phyloP scores from a whole-genome alignment of 2,113 vertebrate genomes.

The Epinephelus lanceolatus region DNA sequence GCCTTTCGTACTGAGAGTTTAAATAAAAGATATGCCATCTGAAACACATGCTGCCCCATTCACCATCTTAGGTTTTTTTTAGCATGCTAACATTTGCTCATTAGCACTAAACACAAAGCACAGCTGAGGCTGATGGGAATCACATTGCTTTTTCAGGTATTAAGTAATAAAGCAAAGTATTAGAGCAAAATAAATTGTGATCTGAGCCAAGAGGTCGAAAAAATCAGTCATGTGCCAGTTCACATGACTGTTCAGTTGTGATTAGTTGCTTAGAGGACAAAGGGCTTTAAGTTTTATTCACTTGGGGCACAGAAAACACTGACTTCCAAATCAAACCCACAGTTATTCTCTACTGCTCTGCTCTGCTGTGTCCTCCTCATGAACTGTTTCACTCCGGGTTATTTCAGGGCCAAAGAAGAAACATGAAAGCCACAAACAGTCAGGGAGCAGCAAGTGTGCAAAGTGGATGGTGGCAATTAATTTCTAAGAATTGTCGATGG shows the following conservation, averaged over 20 bases:
- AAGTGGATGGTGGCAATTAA: slow-evolving; percentile 32
- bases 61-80: neutral
- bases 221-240: neutral
- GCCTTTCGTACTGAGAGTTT: too few relatives aligned
- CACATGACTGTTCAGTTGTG: neutral
- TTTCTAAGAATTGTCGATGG: slow-evolving; percentile 21
- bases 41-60: too few relatives aligned
- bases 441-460: neutral
- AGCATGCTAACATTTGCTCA: neutral
- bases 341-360: neutral
- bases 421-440: slow-evolving; percentile 14
- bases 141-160: neutral
- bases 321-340: slow-evolving; percentile 21
- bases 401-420: neutral
- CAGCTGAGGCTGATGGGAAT: too few relatives aligned
- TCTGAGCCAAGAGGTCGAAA: neutral
- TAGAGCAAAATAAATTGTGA: too few relatives aligned
- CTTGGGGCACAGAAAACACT: slow-evolving; percentile 16
- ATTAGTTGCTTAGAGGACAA: slow-evolving; percentile 16
- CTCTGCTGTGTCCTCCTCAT: neutral
- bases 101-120: neutral
- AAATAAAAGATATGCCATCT: too few relatives aligned
- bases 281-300: slow-evolving; percentile 30
- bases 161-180: neutral
- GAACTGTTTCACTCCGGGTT: neutral